Percentiles rank a stretch among this genome's conserved stretches.
Conservation (phyloP, 2,113 vertebrate species). For the Platanista minor region DNA sequence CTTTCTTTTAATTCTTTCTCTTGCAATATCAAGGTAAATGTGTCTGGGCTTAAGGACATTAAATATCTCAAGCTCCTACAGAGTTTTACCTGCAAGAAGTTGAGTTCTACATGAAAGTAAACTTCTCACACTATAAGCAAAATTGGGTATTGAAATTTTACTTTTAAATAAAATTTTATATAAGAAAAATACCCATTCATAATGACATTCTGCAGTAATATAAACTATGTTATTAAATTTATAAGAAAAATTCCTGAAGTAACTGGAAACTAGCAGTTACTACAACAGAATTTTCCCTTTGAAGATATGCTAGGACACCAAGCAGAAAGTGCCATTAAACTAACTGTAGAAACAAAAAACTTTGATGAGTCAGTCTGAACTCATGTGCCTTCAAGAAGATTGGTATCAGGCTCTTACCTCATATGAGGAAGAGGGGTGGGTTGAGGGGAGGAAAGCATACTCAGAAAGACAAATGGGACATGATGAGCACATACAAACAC, state of each 20-base stretch:
- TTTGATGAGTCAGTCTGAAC: background rate
- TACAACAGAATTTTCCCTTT: background rate
- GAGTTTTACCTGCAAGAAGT: background rate
- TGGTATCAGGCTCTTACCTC: background rate
- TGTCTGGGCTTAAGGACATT: background rate
- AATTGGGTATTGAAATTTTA: background rate
- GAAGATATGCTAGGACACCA: background rate
- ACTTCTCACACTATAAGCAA: background rate
- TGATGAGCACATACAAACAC: background rate
- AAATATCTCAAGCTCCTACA: background rate
- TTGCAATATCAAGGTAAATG: background rate
- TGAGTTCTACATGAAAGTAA: background rate
- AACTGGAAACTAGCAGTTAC: background rate
- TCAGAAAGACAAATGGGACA: background rate
- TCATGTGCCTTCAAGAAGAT: background rate
- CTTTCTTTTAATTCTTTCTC: background rate
- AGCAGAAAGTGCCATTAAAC: conserved; percentile 10
- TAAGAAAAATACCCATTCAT: background rate
- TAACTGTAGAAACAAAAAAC: background rate
- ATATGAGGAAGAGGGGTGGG: no score
- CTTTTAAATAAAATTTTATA: background rate
- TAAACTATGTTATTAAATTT: background rate
- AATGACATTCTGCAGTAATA: background rate
- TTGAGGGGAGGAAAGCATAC: background rate
- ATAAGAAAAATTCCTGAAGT: background rate